A percentile compares a stretch with the other conserved stretches of the same genome.
phyloP scores from a whole-genome alignment of 2,797 vertebrate species.

The Artibeus jamaicensis region DNA sequence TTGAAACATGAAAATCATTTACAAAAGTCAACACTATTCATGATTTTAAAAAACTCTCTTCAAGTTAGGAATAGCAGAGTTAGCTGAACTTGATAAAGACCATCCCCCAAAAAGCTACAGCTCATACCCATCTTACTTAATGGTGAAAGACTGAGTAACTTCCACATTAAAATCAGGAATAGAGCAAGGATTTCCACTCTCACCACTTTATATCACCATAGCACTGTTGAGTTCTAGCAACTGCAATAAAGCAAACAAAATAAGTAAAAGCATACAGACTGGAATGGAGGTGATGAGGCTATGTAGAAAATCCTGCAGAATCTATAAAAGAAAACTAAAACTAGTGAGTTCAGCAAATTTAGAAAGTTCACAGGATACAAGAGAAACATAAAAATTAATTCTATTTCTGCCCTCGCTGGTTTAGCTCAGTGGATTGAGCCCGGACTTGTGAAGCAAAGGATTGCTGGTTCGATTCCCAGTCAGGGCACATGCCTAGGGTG shows the following conservation, averaged over 20 bases:
- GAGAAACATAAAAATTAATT: not conserved
- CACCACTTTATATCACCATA: not conserved
- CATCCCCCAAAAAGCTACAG: not conserved
- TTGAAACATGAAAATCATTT: constrained; percentile 21
- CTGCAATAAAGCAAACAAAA: not conserved
- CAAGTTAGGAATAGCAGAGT: not conserved
- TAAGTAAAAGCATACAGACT: not conserved
- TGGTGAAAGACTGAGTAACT: constrained; percentile 11
- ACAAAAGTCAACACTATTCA: not conserved
- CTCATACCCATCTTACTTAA: not conserved
- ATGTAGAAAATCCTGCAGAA: not conserved
- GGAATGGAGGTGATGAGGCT: not conserved
- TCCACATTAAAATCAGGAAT: not conserved
- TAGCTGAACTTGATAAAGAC: not conserved
- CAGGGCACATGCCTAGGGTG: too few species aligned
- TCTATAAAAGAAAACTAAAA: not conserved
- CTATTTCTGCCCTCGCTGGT: too few species aligned
- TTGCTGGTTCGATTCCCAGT: too few species aligned
- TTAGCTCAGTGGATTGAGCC: too few species aligned
- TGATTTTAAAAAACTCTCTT: not conserved
- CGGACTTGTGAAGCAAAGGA: too few species aligned
- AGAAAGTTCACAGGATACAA: not conserved
- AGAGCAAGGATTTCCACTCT: not conserved
- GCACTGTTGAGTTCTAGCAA: not conserved
- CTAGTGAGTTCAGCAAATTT: not conserved